Percentiles rank a stretch among this genome's conserved stretches.
Conservation (phyloP, 2,113 vertebrate species). For the Arvicanthis niloticus region DNA sequence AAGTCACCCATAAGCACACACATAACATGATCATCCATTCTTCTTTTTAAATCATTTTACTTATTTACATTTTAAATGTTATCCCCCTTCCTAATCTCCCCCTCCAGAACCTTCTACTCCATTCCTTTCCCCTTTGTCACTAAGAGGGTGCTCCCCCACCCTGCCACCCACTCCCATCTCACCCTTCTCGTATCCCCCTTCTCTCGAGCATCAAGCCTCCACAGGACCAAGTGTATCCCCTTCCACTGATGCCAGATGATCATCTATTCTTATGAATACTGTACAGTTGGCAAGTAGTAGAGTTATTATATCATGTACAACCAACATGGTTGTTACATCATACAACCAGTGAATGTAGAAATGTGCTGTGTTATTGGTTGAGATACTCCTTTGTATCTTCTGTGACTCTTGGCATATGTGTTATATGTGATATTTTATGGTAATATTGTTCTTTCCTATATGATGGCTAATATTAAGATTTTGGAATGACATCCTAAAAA, state of each 20-base stretch:
- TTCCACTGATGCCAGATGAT: too few species aligned
- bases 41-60: too few species aligned
- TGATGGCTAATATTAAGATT: neutral
- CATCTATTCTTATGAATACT: too few species aligned
- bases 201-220: too few species aligned
- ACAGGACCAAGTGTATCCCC: too few species aligned
- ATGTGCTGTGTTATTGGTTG: rapidly evolving
- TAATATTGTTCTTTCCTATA: neutral
- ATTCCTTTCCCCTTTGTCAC: too few species aligned
- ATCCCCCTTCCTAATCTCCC: too few species aligned
- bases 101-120: too few species aligned
- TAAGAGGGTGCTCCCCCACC: too few species aligned
- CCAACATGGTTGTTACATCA: neutral
- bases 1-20: neutral
- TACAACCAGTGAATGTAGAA: neutral
- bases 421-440: neutral
- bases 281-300: rapidly evolving
- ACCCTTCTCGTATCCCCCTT: too few species aligned
- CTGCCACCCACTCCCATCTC: too few species aligned
- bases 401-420: neutral
- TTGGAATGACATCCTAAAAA: neutral
- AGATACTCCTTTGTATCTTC: neutral
- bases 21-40: rapidly evolving
- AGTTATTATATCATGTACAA: neutral
- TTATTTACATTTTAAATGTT: too few species aligned